phyloP scores from a whole-genome alignment of 2,888 invertebrate genomes.

The Hoplodrina blanda region DNA sequence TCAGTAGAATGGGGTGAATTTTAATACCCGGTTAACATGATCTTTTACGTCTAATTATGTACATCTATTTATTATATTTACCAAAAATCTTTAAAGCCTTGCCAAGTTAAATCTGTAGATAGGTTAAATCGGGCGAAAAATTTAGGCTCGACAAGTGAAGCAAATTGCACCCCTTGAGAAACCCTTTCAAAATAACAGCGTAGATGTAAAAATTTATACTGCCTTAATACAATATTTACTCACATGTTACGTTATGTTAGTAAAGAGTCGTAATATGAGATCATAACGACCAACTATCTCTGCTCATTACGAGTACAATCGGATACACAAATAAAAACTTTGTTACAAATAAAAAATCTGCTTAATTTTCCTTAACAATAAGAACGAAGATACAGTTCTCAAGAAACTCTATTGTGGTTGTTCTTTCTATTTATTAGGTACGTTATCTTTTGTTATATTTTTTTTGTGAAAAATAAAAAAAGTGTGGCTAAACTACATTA shows the following conservation, averaged over 20 bases:
- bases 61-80: constrained; percentile 5
- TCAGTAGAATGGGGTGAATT: background rate
- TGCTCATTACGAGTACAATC: constrained; percentile 31
- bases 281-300: constrained; percentile 19
- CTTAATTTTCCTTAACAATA: constrained; percentile 39
- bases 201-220: constrained; percentile 5
- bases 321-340: constrained; percentile 24
- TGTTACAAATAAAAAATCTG: constrained; percentile 19
- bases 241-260: background rate
- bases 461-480: constrained; percentile 9
- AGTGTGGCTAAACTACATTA: too few relatives aligned
- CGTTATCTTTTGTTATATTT: constrained; percentile 25
- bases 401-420: constrained; percentile 17
- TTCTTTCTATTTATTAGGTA: constrained; percentile 31
- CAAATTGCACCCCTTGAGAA: constrained; percentile 12
- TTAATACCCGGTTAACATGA: background rate
- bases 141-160: constrained; percentile 12
- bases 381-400: constrained; percentile 30
- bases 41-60: background rate
- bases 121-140: constrained; percentile 11
- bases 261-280: constrained; percentile 26
- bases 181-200: constrained; percentile 17
- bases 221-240: background rate
- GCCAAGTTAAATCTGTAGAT: background rate
- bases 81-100: constrained; percentile 6